Evolutionary conservation across 2,113 vertebrate species (phyloP).

Genomic region (Oreamnos americanus): DNA sequence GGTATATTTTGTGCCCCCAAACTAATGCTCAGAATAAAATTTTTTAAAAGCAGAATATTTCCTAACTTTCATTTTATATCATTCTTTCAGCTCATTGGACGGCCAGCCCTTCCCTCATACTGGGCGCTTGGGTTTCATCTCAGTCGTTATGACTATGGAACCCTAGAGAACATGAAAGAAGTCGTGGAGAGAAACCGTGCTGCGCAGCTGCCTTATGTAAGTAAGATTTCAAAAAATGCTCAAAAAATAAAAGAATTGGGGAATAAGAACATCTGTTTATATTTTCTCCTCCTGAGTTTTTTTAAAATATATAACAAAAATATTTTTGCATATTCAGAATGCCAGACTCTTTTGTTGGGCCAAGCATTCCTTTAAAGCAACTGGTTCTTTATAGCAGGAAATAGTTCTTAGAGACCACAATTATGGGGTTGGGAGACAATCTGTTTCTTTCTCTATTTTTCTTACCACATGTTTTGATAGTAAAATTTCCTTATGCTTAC

Average conservation of each 20-base stretch:
- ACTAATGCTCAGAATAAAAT: neutral
- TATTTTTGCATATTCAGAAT: neutral
- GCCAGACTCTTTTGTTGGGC: neutral
- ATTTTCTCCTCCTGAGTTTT: neutral
- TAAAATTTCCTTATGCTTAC: neutral
- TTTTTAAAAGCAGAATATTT: neutral
- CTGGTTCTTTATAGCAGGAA: neutral
- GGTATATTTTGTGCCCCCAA: neutral
- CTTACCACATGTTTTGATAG: neutral
- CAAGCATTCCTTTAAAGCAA: neutral
- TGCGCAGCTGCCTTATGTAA: slow-evolving; percentile 86
- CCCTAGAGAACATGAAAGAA: slow-evolving; percentile 80
- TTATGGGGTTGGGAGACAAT: neutral
- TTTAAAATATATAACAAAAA: neutral
- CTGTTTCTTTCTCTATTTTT: neutral
- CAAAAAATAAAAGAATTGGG: neutral
- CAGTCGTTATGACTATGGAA: slow-evolving; percentile 87
- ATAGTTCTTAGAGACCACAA: neutral
- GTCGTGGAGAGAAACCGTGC: slow-evolving; percentile 86
- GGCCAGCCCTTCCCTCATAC: slow-evolving; percentile 87
- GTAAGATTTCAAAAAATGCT: neutral
- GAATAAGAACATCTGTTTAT: neutral
- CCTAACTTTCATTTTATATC: slow-evolving; percentile 37
- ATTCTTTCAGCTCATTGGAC: slow-evolving; percentile 83
- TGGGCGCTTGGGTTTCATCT: slow-evolving; percentile 91